Conservation (phyloP, 2,113 vertebrate species). For the Sander lucioperca region DNA sequence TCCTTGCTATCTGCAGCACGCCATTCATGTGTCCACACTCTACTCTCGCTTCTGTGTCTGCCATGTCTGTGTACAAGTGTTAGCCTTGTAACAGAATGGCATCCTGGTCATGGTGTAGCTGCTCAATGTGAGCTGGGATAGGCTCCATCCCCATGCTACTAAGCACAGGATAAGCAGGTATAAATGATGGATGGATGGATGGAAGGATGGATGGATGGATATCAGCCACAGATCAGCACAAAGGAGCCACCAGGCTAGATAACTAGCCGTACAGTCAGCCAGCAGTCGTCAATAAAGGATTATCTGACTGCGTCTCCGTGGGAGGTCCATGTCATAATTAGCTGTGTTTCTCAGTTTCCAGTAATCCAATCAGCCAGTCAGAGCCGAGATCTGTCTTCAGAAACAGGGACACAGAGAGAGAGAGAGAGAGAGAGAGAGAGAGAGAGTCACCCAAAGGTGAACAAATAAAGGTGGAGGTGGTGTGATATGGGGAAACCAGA, state of each 20-base stretch:
- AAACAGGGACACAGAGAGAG: slow-evolving; percentile 21
- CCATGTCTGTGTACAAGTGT: not conserved
- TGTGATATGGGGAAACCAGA: not conserved
- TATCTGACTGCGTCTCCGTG: slow-evolving; percentile 34
- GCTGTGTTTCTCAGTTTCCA: slow-evolving; percentile 62
- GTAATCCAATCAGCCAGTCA: slow-evolving; percentile 70
- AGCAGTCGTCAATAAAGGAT: slow-evolving; percentile 38
- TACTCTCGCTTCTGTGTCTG: not conserved
- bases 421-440: not conserved
- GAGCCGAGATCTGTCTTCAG: slow-evolving; percentile 61
- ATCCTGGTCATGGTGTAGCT: not conserved
- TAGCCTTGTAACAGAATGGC: not conserved
- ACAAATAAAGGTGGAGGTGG: not conserved
- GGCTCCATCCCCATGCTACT: not conserved
- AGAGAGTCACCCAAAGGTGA: slow-evolving; percentile 51
- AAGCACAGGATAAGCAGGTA: not conserved
- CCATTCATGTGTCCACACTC: not conserved
- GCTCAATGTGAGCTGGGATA: not conserved
- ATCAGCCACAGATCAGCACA: not conserved
- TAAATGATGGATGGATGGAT: slow-evolving; percentile 4
- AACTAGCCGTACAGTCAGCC: slow-evolving; percentile 18
- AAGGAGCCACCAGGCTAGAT: not conserved
- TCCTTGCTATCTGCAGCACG: not conserved
- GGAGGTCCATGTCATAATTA: slow-evolving; percentile 63
- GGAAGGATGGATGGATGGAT: not conserved